These are phyloP conservation scores for Brevimyrus niger DNA, from an alignment of 2,113 vertebrate species.

Conservation along the genomic window DNA sequence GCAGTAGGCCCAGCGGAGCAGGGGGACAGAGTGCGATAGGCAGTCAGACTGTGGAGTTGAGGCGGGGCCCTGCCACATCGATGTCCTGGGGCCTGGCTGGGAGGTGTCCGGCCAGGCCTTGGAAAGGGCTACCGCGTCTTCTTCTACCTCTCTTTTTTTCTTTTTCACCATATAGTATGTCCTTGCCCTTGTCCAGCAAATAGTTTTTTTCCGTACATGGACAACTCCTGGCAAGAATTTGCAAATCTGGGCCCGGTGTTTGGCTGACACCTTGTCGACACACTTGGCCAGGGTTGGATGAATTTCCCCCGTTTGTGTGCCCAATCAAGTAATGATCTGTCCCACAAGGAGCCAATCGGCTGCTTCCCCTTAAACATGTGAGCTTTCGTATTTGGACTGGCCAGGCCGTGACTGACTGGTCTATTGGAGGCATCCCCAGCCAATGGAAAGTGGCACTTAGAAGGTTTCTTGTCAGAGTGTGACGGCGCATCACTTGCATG, in stretches of 20 bases:
- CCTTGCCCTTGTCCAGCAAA: background rate
- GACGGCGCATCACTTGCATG: conserved; percentile 35
- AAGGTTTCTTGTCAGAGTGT: conserved; percentile 27
- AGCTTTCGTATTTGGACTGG: conserved; percentile 24
- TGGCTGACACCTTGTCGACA: background rate
- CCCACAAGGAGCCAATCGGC: background rate
- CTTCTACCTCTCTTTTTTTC: background rate
- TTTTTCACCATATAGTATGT: background rate
- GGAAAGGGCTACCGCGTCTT: background rate
- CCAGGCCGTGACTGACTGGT: conserved; percentile 21
- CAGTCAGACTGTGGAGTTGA: conserved; percentile 58
- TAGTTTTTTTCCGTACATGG: background rate
- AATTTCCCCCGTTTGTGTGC: background rate
- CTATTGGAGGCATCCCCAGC: conserved; percentile 41
- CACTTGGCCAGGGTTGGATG: background rate
- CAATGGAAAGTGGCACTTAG: conserved; percentile 39
- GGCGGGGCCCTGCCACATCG: conserved; percentile 59
- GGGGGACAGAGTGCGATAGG: conserved; percentile 28
- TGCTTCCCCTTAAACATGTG: background rate
- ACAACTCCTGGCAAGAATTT: background rate
- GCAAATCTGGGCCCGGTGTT: background rate
- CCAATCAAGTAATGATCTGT: background rate
- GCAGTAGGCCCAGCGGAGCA: conserved; percentile 47
- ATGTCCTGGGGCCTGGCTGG: conserved; percentile 38
- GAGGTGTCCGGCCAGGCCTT: background rate